Evolutionary conservation across 2,113 vertebrate genomes (phyloP), one percentile per base, ranked within the genome.

Genomic region (Dipodomys ordii): DNA sequence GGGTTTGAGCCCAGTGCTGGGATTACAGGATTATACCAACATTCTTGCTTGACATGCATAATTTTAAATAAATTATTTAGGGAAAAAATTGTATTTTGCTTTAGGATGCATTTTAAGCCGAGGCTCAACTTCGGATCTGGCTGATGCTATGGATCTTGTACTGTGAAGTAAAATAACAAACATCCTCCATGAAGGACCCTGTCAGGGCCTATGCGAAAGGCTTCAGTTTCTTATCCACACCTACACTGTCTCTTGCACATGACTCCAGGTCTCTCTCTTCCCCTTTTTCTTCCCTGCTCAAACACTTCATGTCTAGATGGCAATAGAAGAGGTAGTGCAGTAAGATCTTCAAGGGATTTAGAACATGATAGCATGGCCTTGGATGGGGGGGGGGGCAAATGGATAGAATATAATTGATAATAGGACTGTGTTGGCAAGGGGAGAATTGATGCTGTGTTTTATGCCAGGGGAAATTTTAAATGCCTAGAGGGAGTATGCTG

Each of bases 31-130:
- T 20, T 64, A 22, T 9, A 64, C 62, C 22, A 64, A 16, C 60
- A 22, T 62, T 5, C 60, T 22, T 22, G 20, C 16, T 22, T 65
- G 7, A 7, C 30, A 53, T 30, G 6, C 62, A 62, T 79, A 5
- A 67, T 83, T 84, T 93, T 90, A 84, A 94, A 68, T 65, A 62
- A 82, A 72, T 65, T 72, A 27, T 65, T 71, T 67, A 83, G 49
- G 8, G 6, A 6, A 1, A 39, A 65, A 81, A 13, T 46, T 73
- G 11, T 53, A 64, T 35, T 95, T 88, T 90, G 65, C 49, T 74
- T 79, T 28, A 86, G 22, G 49, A 25, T 69, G 68, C 39, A 23
- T 7, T 69, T 73, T 78, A 46, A 64, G 39, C 44, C 10, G 23
- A 76, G 32, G 12, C 83, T 91, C 64, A n/a, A 74, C 39, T 85